These are phyloP conservation scores for Chloebia gouldiae DNA, from an alignment of 2,113 vertebrate species.

Conservation along the genomic window DNA sequence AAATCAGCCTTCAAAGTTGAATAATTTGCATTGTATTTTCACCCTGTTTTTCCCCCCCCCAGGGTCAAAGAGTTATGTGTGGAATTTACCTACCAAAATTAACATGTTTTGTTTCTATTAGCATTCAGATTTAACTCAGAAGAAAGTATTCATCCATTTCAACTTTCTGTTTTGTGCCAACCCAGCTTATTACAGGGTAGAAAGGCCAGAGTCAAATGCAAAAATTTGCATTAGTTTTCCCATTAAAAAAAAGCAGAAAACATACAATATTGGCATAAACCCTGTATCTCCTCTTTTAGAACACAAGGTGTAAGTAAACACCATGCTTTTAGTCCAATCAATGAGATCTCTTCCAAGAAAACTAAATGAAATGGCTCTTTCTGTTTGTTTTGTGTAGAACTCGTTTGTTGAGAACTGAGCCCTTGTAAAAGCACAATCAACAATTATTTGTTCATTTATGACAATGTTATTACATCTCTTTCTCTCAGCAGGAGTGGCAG, in stretches of 20 bases:
- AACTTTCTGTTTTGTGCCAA: neutral
- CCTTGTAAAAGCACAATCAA: neutral
- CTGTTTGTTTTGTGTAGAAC: constrained; percentile 18
- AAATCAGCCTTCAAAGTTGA: neutral
- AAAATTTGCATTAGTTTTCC: neutral
- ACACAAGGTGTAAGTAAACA: neutral
- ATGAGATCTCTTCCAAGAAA: neutral
- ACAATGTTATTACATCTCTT: neutral
- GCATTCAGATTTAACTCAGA: neutral
- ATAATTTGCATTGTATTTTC: neutral
- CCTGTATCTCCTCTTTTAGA: neutral
- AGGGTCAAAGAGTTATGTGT: neutral
- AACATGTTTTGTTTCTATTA: neutral
- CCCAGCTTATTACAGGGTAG: neutral
- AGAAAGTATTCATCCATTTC: neutral
- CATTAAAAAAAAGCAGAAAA: neutral
- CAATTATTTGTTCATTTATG: neutral
- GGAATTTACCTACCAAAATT: neutral
- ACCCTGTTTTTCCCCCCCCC: neutral
- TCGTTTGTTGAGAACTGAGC: neutral
- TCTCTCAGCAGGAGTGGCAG: neutral
- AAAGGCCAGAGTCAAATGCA: neutral
- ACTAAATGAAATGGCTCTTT: neutral
- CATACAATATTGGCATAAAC: neutral
- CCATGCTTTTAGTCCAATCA: neutral